These are phyloP conservation scores for Oplegnathus fasciatus DNA, from an alignment of 2,113 vertebrate genomes.

Conservation along the genomic window DNA sequence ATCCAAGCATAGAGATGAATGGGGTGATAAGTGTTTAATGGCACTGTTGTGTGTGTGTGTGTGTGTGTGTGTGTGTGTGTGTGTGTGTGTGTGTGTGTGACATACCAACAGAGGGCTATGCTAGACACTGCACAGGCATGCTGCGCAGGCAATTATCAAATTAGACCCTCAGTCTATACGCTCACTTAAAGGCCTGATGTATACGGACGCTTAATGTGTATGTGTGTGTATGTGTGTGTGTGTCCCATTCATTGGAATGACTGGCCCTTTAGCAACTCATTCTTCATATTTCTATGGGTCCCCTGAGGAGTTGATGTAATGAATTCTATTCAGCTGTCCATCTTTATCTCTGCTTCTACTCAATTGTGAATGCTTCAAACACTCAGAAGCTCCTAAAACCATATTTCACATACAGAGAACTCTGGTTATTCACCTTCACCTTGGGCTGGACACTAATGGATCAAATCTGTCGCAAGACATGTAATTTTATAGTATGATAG, in stretches of 20 bases:
- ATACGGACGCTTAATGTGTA: not conserved
- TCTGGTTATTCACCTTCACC: not conserved
- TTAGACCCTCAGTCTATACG: conserved; percentile 12
- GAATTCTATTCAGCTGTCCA: conserved; percentile 10
- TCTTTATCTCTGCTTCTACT: not conserved
- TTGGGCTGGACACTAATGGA: not conserved
- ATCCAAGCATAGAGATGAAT: not conserved
- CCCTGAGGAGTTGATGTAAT: not conserved
- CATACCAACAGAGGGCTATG: conserved; percentile 10
- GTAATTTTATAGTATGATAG: not conserved
- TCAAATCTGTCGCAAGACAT: no score
- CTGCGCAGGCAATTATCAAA: conserved; percentile 35
- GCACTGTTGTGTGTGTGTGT: not conserved
- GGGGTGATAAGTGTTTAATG: not conserved
- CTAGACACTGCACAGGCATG: conserved; percentile 32
- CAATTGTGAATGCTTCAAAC: not conserved
- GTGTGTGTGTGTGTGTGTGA: conserved; percentile 4
- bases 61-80: conserved; percentile 8
- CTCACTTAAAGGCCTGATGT: not conserved
- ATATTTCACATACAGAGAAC: not conserved
- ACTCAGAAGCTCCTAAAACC: not conserved
- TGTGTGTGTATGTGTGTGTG: not conserved
- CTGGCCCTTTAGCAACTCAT: conserved; percentile 3
- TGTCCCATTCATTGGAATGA: not conserved
- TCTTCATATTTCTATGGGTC: conserved; percentile 12